Percentiles rank a stretch among this genome's conserved stretches.
These are phyloP conservation scores for Plumapathes pennacea DNA, from an alignment of 92 coral and sea anemone species.

Conservation along the genomic window DNA sequence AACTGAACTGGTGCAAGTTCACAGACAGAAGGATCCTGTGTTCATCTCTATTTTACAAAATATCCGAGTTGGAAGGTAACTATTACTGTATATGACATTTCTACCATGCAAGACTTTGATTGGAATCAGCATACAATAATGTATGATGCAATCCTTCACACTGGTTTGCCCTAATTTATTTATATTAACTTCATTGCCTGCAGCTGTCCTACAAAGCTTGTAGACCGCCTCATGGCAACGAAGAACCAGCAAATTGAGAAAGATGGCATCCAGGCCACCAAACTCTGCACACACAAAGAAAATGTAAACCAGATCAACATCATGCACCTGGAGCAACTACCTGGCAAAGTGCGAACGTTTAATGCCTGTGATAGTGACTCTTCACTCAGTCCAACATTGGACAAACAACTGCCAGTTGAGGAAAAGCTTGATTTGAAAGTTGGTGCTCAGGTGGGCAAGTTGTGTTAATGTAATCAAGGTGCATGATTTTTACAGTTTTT, in stretches of 20 bases:
- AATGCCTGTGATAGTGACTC: conserved; percentile 87
- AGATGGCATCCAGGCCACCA: conserved; percentile 85
- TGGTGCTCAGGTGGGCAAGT: conserved; percentile 92
- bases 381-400: conserved; percentile 47
- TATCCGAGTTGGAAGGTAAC: conserved; percentile 93
- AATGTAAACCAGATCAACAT: conserved; percentile 93
- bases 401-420: conserved; percentile 80
- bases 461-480: too few relatives aligned
- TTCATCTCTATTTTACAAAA: conserved; percentile 90
- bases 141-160: too few relatives aligned
- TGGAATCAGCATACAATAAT: too few relatives aligned
- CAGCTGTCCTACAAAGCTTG: conserved; percentile 80
- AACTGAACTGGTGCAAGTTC: conserved; percentile 81
- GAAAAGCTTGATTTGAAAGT: conserved; percentile 77
- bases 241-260: conserved; percentile 68
- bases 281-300: conserved; percentile 95
- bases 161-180: too few relatives aligned
- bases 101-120: too few relatives aligned
- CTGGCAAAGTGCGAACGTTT: conserved; percentile 63
- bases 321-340: conserved; percentile 66
- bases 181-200: not conserved
- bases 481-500: too few relatives aligned
- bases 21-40: conserved; percentile 86
- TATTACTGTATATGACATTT: not conserved
- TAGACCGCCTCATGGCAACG: conserved; percentile 66